A percentile compares a stretch with the other conserved stretches of the same genome.
phyloP scores from a whole-genome alignment of 2,113 vertebrate genomes.

The Nyctibius bracteatus region DNA sequence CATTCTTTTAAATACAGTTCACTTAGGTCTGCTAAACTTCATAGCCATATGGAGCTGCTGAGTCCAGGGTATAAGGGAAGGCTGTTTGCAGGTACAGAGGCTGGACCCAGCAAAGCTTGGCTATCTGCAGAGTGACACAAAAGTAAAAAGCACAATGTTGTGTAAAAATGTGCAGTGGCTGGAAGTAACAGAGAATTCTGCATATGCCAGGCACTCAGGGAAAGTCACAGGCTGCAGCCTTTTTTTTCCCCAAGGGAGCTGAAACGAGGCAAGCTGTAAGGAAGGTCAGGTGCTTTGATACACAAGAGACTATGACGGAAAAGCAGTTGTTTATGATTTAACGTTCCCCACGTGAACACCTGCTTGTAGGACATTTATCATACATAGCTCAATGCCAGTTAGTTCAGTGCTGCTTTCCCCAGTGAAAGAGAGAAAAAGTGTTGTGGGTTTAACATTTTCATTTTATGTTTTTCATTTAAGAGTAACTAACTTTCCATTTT shows the following conservation, averaged over 20 bases:
- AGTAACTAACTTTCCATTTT: not conserved
- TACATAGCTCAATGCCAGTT: not conserved
- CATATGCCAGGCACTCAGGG: not conserved
- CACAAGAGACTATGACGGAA: not conserved
- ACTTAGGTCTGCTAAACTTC: not conserved
- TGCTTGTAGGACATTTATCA: not conserved
- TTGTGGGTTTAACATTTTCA: not conserved
- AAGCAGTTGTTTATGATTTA: not conserved
- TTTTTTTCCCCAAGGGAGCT: not conserved
- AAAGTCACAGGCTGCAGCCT: not conserved
- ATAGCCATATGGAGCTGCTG: not conserved
- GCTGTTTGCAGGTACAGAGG: not conserved
- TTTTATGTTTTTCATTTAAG: not conserved
- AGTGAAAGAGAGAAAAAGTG: not conserved
- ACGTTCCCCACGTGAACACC: not conserved
- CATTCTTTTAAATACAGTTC: not conserved
- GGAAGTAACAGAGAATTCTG: not conserved
- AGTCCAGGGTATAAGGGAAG: not conserved
- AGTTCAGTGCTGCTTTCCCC: not conserved
- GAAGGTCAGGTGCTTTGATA: not conserved
- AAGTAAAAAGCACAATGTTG: not conserved
- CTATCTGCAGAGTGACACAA: not conserved
- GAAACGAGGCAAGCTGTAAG: not conserved
- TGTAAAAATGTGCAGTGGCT: not conserved
- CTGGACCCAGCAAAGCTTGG: not conserved